Base-by-base conservation (phyloP, 2,797 vertebrate genomes). In the Catamblyrhynchus diadema region DNA sequence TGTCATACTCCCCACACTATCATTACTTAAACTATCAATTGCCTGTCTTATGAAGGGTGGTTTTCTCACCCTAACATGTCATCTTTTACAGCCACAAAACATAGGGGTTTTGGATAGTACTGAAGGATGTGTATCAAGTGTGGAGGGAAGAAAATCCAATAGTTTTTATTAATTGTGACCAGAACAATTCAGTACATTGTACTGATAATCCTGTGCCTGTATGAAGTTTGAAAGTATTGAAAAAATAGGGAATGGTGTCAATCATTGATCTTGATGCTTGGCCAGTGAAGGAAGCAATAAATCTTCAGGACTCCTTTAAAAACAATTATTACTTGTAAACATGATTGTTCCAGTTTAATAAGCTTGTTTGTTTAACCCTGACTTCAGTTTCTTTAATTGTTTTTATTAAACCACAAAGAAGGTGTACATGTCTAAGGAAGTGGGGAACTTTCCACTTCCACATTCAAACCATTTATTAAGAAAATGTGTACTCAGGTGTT, bases 391-490 rank as follows among this genome's bases (percentile, higher is more conserved):
- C 25, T 73, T 77, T 67, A 70, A 53, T 85, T 83, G 42, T 21
- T 78, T 86, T 91, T 56, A 81, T 78, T 88, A 84, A 92, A 51
- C n/a, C 37, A 51, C 73, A 86, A 54, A 67, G 44, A 71, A 88
- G 23, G 25, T 93, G 64, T 70, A 66, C 79, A 71, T 77, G 23
- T 62, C 37, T 53, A 72, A 80, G 51, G 66, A 86, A 82, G 85
- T 78, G 16, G 47, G 28, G 41, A 77, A 70, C 20, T 80, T 89
- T 60, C 27, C 19, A 62, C 32, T 93, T 88, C 25, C 71, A 73
- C 12, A 0, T 88, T 67, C 33, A 60, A 22, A 53, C 20, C 37
- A 2, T 81, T 86, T 89, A 45, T 86, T 86, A 82, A 77, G 37
- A 60, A 51, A 56, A 42, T 24, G 11, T 73, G 25, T 75, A 41